Evolutionary conservation across 1,140 invertebrate genomes (phyloP).

Genomic region (Branchinecta lynchi): DNA sequence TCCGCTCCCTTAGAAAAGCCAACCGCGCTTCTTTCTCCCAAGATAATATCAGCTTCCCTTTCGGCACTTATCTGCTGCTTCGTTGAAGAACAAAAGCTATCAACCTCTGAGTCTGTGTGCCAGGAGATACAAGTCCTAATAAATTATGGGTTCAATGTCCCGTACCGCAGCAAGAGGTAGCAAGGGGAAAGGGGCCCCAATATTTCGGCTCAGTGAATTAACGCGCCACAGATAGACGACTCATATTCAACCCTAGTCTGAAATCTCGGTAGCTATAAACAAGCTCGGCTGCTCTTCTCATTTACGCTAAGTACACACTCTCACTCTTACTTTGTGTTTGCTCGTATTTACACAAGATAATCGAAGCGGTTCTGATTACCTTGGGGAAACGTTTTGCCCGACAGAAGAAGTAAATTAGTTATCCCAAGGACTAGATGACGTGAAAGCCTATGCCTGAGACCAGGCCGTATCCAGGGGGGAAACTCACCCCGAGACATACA

Average conservation of each 20-base stretch:
- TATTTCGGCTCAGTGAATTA: background rate
- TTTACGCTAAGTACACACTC: background rate
- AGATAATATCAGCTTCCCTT: conserved; percentile 7
- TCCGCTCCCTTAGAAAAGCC: no score
- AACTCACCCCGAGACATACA: no score
- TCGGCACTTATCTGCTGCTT: conserved; percentile 8
- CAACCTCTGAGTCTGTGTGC: background rate
- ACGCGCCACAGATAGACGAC: background rate
- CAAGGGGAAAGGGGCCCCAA: background rate
- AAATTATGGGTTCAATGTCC: conserved; percentile 1
- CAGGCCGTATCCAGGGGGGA: no score
- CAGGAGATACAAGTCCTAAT: background rate
- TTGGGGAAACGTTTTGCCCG: background rate
- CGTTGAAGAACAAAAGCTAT: conserved; percentile 10
- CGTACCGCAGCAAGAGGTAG: background rate
- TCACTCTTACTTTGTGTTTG: background rate
- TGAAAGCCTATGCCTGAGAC: no score
- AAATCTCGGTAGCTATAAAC: no score
- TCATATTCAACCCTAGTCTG: no score
- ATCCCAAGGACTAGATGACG: no score
- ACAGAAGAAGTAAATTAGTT: no score
- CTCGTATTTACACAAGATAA: conserved; percentile 3
- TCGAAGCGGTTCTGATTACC: background rate
- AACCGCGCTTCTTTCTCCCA: background rate
- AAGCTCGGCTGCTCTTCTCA: background rate